Evolutionary conservation across 1,140 invertebrate genomes (phyloP).

Genomic region (Ips typographus): DNA sequence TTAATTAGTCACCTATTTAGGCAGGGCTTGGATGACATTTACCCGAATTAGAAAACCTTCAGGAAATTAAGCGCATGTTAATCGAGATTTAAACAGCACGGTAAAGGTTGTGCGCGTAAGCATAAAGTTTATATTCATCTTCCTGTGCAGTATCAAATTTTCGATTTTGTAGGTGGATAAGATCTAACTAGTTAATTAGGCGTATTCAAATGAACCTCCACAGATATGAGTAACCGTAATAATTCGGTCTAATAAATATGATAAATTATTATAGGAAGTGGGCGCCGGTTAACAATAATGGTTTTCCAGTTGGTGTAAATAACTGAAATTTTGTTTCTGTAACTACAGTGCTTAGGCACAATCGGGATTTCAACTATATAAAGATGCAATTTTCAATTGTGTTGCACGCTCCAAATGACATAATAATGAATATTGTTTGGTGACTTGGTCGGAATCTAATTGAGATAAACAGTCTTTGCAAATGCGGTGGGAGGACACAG

Average conservation of each 20-base stretch:
- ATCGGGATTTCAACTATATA: too few species aligned
- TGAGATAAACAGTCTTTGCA: constrained; percentile 5
- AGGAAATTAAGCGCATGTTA: constrained; percentile 6
- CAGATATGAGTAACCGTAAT: too few species aligned
- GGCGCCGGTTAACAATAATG: too few species aligned
- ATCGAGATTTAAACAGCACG: not conserved
- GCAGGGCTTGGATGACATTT: not conserved
- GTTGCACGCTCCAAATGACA: constrained; percentile 1
- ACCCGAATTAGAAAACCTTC: constrained; percentile 1
- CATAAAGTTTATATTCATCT: not conserved
- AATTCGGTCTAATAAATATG: too few species aligned
- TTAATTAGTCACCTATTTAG: constrained; percentile 16
- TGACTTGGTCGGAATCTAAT: not conserved
- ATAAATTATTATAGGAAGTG: too few species aligned
- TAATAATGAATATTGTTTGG: constrained; percentile 6
- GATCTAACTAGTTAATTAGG: too few species aligned
- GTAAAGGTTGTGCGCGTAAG: not conserved
- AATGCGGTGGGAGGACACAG: constrained; percentile 3
- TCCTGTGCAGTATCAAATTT: not conserved
- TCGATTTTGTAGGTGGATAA: too few species aligned
- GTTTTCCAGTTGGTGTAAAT: too few species aligned
- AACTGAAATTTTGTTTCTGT: too few species aligned
- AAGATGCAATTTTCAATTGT: not conserved
- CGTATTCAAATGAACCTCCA: too few species aligned
- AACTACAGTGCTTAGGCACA: too few species aligned